These are phyloP conservation scores for Pogoniulus pusillus DNA, from an alignment of 2,797 vertebrate species.

Conservation along the genomic window DNA sequence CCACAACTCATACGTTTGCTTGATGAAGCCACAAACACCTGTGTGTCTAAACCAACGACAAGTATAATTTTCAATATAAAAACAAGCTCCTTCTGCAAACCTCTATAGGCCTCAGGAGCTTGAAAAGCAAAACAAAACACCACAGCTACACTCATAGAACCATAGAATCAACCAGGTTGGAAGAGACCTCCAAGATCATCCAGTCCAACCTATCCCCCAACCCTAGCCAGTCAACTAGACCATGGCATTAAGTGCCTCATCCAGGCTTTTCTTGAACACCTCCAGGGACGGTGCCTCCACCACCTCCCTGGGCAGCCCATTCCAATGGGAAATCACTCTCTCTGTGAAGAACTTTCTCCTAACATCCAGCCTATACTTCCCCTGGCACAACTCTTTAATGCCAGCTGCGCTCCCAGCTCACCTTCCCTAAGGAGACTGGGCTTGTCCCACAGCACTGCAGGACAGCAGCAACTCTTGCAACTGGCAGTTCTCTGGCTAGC, in stretches of 20 bases:
- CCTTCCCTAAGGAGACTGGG: not conserved
- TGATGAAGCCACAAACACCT: not conserved
- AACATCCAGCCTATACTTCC: too few relatives aligned
- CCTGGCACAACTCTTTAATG: too few relatives aligned
- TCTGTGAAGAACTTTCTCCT: too few relatives aligned
- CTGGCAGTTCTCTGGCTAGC: not conserved
- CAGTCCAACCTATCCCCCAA: too few relatives aligned
- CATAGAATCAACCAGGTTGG: too few relatives aligned
- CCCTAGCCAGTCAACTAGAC: too few relatives aligned
- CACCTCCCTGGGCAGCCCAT: too few relatives aligned
- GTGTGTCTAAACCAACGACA: not conserved
- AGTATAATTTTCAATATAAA: not conserved
- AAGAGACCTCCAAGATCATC: too few relatives aligned
- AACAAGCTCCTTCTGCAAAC: not conserved
- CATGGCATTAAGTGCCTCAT: too few relatives aligned
- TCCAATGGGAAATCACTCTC: too few relatives aligned
- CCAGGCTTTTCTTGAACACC: too few relatives aligned
- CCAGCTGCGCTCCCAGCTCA: not conserved
- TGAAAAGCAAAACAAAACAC: accelerated
- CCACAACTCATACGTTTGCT: not conserved
- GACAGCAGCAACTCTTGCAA: accelerated
- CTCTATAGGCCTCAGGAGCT: not conserved
- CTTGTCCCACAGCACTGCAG: accelerated
- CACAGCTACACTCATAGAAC: accelerated
- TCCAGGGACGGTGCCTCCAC: too few relatives aligned